These are phyloP conservation scores for Lophochroa leadbeateri DNA, from an alignment of 2,113 vertebrate genomes.

Conservation along the genomic window DNA sequence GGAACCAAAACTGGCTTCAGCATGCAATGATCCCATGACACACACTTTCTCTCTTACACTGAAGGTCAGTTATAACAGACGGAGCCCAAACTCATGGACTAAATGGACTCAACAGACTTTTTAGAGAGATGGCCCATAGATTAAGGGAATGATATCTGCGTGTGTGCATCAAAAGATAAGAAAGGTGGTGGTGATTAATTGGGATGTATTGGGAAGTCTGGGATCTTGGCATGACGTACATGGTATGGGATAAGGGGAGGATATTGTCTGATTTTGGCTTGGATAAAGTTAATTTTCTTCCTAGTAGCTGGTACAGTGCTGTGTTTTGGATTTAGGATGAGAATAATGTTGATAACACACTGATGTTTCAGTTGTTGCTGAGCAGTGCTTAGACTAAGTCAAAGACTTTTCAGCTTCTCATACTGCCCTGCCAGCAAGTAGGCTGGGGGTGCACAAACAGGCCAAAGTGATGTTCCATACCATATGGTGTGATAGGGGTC, in stretches of 20 bases:
- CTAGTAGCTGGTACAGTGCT: neutral
- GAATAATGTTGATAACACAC: neutral
- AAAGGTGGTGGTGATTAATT: neutral
- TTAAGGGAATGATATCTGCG: neutral
- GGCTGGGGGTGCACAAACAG: neutral
- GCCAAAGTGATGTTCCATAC: neutral
- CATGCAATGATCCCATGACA: neutral
- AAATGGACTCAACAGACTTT: neutral
- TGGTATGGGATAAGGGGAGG: neutral
- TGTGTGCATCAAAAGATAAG: neutral
- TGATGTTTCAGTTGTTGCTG: neutral
- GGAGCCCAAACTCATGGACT: neutral
- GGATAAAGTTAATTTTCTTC: neutral
- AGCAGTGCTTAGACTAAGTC: neutral
- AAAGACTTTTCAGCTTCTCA: neutral
- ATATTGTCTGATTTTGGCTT: neutral
- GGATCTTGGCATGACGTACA: neutral
- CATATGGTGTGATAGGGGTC: too few relatives aligned
- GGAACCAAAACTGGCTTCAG: neutral
- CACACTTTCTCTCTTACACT: neutral
- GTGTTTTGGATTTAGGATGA: neutral
- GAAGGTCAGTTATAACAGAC: neutral
- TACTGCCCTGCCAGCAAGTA: neutral
- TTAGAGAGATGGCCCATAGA: neutral
- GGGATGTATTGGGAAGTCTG: neutral